A percentile compares a stretch with the other conserved stretches of the same genome.
These are phyloP conservation scores for Passer domesticus DNA, from an alignment of 2,113 vertebrate genomes.

Conservation along the genomic window DNA sequence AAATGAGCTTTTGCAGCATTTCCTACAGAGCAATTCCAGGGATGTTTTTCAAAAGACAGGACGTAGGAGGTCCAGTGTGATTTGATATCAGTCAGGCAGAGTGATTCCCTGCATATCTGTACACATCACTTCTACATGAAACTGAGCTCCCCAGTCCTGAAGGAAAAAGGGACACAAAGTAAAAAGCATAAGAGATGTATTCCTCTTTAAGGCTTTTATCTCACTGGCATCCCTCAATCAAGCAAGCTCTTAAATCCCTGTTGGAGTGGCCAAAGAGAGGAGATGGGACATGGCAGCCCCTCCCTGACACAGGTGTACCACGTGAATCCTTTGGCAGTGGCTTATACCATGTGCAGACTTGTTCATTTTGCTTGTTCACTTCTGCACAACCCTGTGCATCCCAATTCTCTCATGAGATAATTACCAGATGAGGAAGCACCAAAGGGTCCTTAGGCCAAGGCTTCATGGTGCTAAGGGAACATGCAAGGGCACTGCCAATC, in stretches of 20 bases:
- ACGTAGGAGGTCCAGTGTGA: background rate
- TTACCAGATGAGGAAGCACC: background rate
- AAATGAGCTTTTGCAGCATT: background rate
- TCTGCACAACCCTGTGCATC: background rate
- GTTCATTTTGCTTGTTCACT: background rate
- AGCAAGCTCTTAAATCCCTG: background rate
- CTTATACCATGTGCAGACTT: fast-evolving
- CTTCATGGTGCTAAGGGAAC: background rate
- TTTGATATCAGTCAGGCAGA: background rate
- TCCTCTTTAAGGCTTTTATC: background rate
- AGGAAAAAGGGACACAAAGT: background rate
- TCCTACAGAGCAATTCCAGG: background rate
- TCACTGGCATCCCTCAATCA: background rate
- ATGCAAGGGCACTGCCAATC: background rate
- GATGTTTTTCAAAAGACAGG: background rate
- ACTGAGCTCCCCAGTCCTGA: background rate
- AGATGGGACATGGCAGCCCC: fast-evolving
- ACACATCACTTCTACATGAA: fast-evolving
- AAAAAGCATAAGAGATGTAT: background rate
- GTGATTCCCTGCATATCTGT: background rate
- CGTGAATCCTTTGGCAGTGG: fast-evolving
- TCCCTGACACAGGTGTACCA: background rate
- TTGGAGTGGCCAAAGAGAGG: background rate
- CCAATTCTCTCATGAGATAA: background rate
- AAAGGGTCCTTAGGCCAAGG: background rate